Percentiles rank a stretch among this genome's conserved stretches.
Evolutionary conservation across 2,797 vertebrate genomes (phyloP).

Genomic region (Rousettus madagascariensis): DNA sequence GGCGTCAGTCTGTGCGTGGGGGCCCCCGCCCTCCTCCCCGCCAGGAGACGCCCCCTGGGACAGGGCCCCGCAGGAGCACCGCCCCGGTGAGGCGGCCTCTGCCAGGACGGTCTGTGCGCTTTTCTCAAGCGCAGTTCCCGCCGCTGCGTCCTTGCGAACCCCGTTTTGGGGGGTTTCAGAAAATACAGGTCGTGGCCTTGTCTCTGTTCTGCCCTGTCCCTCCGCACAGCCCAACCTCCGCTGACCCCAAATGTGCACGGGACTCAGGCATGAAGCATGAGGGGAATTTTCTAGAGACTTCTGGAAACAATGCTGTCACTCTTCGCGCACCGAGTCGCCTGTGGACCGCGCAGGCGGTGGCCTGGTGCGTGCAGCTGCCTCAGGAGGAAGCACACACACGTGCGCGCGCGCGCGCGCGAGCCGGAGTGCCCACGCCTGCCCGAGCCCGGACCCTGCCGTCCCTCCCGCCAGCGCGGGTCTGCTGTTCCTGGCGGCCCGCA

Average conservation of each 20-base stretch:
- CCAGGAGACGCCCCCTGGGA: rapidly evolving
- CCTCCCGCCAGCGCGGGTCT: not conserved
- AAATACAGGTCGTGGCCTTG: rapidly evolving
- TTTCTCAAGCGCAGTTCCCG: not conserved
- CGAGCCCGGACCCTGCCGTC: rapidly evolving
- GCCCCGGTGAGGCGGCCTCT: not conserved
- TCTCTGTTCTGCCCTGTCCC: rapidly evolving
- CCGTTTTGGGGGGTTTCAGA: not conserved
- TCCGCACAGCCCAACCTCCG: not conserved
- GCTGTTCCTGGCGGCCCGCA: not conserved
- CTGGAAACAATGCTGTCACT: not conserved
- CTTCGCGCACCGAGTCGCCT: not conserved
- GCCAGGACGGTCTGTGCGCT: rapidly evolving
- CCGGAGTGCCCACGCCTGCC: rapidly evolving
- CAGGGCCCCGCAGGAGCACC: rapidly evolving
- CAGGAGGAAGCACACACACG: not conserved
- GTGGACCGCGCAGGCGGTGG: not conserved
- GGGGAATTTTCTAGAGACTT: not conserved
- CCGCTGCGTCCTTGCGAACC: not conserved
- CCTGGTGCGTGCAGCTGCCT: rapidly evolving
- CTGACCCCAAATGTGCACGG: rapidly evolving
- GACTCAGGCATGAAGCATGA: not conserved
- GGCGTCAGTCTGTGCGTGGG: rapidly evolving
- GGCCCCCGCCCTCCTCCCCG: rapidly evolving
- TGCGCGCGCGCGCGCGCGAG: too few relatives aligned